Evolutionary conservation across 2,888 invertebrate genomes (phyloP).

Genomic region (Aquatica leii): DNA sequence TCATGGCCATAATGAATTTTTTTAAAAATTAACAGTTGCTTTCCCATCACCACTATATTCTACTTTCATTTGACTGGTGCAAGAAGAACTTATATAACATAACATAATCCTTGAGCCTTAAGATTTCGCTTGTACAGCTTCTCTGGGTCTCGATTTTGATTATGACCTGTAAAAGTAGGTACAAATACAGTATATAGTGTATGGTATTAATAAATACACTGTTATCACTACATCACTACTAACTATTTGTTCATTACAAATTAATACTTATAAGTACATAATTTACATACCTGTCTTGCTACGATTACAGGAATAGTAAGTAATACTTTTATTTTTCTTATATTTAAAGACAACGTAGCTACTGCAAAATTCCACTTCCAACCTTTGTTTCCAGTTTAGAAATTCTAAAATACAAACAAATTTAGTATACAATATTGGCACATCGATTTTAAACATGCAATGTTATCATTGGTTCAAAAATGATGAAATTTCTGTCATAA

Average conservation of each 20-base stretch:
- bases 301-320: neutral
- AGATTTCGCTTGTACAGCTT: neutral
- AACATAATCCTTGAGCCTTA: neutral
- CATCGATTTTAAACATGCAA: neutral
- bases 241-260: neutral
- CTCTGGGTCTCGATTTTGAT: no score
- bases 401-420: neutral
- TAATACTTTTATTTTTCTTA: no score
- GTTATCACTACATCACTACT: neutral
- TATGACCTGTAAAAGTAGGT: neutral
- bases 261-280: neutral
- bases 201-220: neutral
- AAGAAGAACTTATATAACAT: neutral
- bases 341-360: neutral
- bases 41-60: neutral
- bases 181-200: no score
- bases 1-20: neutral
- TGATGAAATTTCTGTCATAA: neutral
- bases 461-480: neutral
- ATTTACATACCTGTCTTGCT: neutral
- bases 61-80: neutral
- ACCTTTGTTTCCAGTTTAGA: neutral
- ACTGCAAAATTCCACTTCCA: neutral
- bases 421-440: neutral
- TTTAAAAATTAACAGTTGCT: neutral